phyloP scores from a whole-genome alignment of 2,888 invertebrate species.

The Mayetiola destructor region DNA sequence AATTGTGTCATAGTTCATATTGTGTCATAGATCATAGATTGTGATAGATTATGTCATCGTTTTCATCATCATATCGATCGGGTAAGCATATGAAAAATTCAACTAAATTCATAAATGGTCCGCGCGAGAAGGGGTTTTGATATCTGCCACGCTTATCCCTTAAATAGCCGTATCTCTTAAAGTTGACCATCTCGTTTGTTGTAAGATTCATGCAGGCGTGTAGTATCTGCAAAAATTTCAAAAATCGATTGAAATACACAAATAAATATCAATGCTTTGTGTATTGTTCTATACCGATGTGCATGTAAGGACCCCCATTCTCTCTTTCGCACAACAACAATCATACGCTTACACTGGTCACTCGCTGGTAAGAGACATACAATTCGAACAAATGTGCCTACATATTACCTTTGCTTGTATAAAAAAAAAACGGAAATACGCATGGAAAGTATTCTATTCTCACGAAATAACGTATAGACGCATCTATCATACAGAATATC shows the following conservation, averaged over 20 bases:
- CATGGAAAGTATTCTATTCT: neutral
- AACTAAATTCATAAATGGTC: slow-evolving; percentile 69
- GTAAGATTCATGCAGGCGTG: slow-evolving; percentile 89
- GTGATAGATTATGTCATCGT: slow-evolving; percentile 54
- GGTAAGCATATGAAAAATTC: slow-evolving; percentile 83
- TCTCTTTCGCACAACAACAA: neutral
- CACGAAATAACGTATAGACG: neutral
- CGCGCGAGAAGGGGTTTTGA: slow-evolving; percentile 83
- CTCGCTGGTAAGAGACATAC: neutral
- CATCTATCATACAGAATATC: neutral
- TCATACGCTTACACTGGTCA: neutral
- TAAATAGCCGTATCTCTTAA: slow-evolving; percentile 78
- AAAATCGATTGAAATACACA: neutral
- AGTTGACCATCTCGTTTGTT: slow-evolving; percentile 90
- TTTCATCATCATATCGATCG: slow-evolving; percentile 56
- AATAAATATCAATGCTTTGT: neutral
- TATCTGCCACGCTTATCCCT: slow-evolving; percentile 78
- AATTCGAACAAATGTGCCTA: too few relatives aligned
- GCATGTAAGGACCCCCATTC: slow-evolving; percentile 76
- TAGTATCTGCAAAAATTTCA: slow-evolving; percentile 49
- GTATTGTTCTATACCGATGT: slow-evolving; percentile 55
- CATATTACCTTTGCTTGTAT: neutral
- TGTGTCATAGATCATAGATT: slow-evolving; percentile 30
- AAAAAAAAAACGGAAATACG: neutral
- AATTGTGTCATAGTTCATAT: neutral